Conservation (phyloP, 1,140 invertebrate species). For the Amyelois transitella region DNA sequence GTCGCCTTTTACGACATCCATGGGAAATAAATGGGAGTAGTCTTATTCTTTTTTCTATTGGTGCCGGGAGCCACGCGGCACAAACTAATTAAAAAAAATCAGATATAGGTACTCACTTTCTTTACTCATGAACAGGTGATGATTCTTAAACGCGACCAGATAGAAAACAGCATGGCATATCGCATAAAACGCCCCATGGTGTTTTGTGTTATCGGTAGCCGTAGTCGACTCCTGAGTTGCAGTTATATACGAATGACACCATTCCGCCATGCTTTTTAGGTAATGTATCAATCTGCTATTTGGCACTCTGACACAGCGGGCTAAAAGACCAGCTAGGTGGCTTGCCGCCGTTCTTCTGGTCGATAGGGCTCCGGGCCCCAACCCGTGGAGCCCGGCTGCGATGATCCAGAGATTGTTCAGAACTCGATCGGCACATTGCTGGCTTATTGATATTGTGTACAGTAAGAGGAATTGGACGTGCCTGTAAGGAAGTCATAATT, state of each 20-base stretch:
- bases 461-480: conserved; percentile 67
- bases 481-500: too few relatives aligned
- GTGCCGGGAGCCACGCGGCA: too few relatives aligned
- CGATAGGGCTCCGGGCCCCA: conserved; percentile 55
- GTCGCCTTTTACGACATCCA: too few relatives aligned
- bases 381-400: conserved; percentile 44
- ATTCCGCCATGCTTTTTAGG: conserved; percentile 63
- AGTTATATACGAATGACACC: conserved; percentile 69
- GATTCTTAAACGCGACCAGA: conserved; percentile 89
- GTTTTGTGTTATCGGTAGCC: conserved; percentile 64
- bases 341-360: conserved; percentile 58
- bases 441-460: conserved; percentile 66
- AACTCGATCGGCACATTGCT: conserved; percentile 56
- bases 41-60: too few relatives aligned
- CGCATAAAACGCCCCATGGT: conserved; percentile 91
- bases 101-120: conserved; percentile 83
- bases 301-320: conserved; percentile 54
- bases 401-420: conserved; percentile 54
- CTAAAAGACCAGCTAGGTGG: conserved; percentile 59
- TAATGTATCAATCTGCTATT: conserved; percentile 54
- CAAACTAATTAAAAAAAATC: too few relatives aligned
- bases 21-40: too few relatives aligned
- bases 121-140: conserved; percentile 84
- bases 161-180: conserved; percentile 95
- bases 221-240: conserved; percentile 57